These are phyloP conservation scores for Mesorhabditis spiculigera DNA, from an alignment of 2,888 invertebrate species.

Conservation along the genomic window DNA sequence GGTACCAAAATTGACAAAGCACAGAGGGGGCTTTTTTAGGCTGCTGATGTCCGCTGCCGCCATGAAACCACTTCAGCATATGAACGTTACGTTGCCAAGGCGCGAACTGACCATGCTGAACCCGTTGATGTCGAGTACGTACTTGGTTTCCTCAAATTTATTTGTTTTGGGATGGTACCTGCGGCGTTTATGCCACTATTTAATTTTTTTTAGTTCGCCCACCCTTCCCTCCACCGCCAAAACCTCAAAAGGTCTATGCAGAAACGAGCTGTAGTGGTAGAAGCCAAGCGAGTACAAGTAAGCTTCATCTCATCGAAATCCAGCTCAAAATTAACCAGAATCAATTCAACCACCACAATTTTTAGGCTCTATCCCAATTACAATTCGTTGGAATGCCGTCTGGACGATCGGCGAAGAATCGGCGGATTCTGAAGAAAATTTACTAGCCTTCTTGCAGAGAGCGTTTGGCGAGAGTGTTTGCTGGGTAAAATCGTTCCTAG, in stretches of 20 bases:
- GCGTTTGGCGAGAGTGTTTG: not conserved
- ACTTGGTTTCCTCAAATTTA: too few species aligned
- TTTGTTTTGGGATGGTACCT: too few species aligned
- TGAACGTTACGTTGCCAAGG: not conserved
- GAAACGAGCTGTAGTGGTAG: not conserved
- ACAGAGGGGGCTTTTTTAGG: too few species aligned
- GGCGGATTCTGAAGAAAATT: not conserved
- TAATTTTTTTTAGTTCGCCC: too few species aligned
- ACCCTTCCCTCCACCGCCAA: conserved; percentile 10
- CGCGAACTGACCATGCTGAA: not conserved
- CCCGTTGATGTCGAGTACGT: not conserved
- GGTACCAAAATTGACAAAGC: too few species aligned
- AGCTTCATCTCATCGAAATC: too few species aligned
- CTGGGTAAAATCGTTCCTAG: not conserved
- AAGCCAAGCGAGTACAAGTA: conserved; percentile 1
- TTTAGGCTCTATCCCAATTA: not conserved
- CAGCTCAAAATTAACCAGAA: too few species aligned
- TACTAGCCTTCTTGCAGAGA: not conserved
- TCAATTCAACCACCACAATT: too few species aligned
- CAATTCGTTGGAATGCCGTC: not conserved
- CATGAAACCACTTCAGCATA: not conserved
- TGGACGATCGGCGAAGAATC: not conserved
- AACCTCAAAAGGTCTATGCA: conserved; percentile 8
- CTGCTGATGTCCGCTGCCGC: not conserved
- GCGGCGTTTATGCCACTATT: too few species aligned